Evolutionary conservation across 2,888 invertebrate species (phyloP), one percentile per base, ranked within the genome.

Genomic region (Caenorhabditis wallacei): DNA sequence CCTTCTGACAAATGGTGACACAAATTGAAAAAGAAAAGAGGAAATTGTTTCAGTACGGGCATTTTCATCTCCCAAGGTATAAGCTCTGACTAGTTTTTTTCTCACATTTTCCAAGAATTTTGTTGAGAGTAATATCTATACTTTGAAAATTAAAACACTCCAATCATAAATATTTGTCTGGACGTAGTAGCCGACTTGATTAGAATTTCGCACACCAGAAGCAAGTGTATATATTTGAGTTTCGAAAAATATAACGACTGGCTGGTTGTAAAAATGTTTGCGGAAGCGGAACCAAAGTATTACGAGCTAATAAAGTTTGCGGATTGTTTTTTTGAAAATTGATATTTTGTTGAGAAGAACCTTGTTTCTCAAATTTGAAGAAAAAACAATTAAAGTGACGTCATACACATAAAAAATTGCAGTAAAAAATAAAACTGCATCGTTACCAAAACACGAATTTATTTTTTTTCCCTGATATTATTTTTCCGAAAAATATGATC

Each of bases 211-310:
- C 56, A 66, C 53, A 53, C 20, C 22, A 20, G 24, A 30, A 18
- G 10, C 13, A 43, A 11, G 46, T 57, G 35, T 22, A 53, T 37
- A 51, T 26, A 40, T 71, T 71, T 43, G 54, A 7, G 40, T 63
- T 59, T 63, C 10, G 37, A 18, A 61, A 72, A 37, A 46, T 54
- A 72, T 40, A 40, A 61, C 53, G 61, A 72, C 61, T 43, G 20
- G 30, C n/a, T n/a, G 64, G 43, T 56, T 56, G 74, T 74, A 57
- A 64, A 66, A 66, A 56, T 74, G 74, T 74, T 74, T 74, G 64
- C 64, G 56, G 64, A 74, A 66, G 75, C 66, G 30, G 75, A 54
- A 57, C 74, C 22, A 56, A 43, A 16, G 43, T 63, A 37, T 76
- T 69, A 76, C 57, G 68, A 68, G 68, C 61, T 53, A 76, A 69